Evolutionary conservation across 1,140 invertebrate species (phyloP).

Genomic region (Drepana arcuata): DNA sequence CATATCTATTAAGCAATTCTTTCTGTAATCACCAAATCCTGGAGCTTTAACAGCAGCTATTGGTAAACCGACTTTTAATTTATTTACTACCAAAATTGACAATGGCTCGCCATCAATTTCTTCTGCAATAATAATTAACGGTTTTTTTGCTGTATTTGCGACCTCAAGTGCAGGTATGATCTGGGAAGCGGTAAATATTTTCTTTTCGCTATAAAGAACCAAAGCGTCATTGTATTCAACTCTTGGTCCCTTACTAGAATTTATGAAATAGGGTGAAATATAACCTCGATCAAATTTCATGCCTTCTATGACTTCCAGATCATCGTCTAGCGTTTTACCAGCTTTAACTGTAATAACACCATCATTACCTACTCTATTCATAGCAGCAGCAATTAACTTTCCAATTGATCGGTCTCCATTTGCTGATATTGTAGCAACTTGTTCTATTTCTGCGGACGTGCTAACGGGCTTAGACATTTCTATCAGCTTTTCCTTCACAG

Average conservation of each 20-base stretch:
- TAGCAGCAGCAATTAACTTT: slow-evolving; percentile 90
- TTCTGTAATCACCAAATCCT: slow-evolving; percentile 98
- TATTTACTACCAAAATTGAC: slow-evolving; percentile 82
- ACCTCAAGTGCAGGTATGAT: slow-evolving; percentile 94
- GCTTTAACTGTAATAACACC: slow-evolving; percentile 97
- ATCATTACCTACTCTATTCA: slow-evolving; percentile 94
- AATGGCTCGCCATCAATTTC: slow-evolving; percentile 87
- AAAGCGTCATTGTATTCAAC: slow-evolving; percentile 94
- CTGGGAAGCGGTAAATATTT: slow-evolving; percentile 90
- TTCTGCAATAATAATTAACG: slow-evolving; percentile 84
- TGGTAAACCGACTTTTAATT: slow-evolving; percentile 94
- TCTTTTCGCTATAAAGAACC: slow-evolving; percentile 91
- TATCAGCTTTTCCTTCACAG: slow-evolving; percentile 84
- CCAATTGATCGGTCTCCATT: slow-evolving; percentile 92
- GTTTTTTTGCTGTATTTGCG: slow-evolving; percentile 85
- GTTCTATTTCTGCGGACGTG: slow-evolving; percentile 95
- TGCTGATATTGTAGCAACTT: slow-evolving; percentile 96
- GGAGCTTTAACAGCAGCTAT: slow-evolving; percentile 98
- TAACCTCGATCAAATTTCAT: slow-evolving; percentile 98
- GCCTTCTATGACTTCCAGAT: slow-evolving; percentile 93
- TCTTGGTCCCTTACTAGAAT: slow-evolving; percentile 89
- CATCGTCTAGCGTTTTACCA: slow-evolving; percentile 92
- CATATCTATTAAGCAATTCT: slow-evolving; percentile 95
- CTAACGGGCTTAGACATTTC: slow-evolving; percentile 88
- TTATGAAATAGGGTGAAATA: slow-evolving; percentile 97